phyloP scores from a whole-genome alignment of 1,140 invertebrate genomes.

The Schlechtendalia chinensis region DNA sequence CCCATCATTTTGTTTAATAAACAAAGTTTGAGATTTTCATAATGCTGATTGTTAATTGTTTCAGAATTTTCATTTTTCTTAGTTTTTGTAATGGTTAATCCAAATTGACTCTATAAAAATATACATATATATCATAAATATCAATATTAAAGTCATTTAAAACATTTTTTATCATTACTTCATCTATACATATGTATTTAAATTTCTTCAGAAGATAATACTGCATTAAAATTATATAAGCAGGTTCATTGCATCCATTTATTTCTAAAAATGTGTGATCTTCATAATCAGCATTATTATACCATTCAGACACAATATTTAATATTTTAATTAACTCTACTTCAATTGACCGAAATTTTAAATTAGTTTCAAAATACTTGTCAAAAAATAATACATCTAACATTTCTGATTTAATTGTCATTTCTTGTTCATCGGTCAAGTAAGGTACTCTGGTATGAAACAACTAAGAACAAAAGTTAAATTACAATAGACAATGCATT shows the following conservation, averaged over 20 bases:
- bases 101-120: constrained; percentile 9
- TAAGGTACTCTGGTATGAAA: constrained; percentile 28
- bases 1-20: constrained; percentile 38
- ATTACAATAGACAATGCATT: neutral
- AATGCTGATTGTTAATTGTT: neutral
- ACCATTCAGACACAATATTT: constrained; percentile 38
- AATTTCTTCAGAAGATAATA: constrained; percentile 24
- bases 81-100: constrained; percentile 33
- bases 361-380: constrained; percentile 31
- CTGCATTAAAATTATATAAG: constrained; percentile 19
- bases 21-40: constrained; percentile 2
- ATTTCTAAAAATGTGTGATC: constrained; percentile 22
- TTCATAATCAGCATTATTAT: constrained; percentile 7
- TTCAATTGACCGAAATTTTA: constrained; percentile 11
- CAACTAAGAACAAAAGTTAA: constrained; percentile 10
- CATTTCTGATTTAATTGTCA: constrained; percentile 12
- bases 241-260: constrained; percentile 23
- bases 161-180: neutral
- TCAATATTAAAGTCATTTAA: neutral
- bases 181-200: constrained; percentile 15
- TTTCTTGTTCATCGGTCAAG: constrained; percentile 30
- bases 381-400: constrained; percentile 28
- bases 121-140: neutral
- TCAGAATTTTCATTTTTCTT: neutral
- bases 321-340: constrained; percentile 20